A percentile compares a stretch with the other conserved stretches of the same genome.
These are phyloP conservation scores for Thalassarche chlororhynchos DNA, from an alignment of 2,113 vertebrate species.

Conservation along the genomic window DNA sequence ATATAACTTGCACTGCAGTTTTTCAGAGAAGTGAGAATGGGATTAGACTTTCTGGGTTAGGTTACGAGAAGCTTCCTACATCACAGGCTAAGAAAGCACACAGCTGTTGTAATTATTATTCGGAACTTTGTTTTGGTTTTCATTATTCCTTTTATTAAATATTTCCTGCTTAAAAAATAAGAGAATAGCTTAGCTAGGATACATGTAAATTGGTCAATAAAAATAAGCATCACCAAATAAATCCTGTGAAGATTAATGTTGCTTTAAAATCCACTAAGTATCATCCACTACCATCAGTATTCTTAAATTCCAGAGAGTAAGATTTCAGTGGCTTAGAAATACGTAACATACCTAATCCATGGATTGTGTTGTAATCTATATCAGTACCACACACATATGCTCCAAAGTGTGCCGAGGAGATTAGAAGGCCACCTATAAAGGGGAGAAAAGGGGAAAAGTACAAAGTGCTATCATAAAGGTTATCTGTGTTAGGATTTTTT, in stretches of 20 bases:
- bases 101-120: not conserved
- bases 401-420: slow-evolving; percentile 94
- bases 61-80: not conserved
- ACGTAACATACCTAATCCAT: slow-evolving; percentile 87
- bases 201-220: not conserved
- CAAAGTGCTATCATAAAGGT: not conserved
- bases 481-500: not conserved
- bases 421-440: slow-evolving; percentile 88
- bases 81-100: not conserved
- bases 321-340: not conserved
- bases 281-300: not conserved
- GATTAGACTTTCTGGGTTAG: not conserved
- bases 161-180: not conserved
- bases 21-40: not conserved
- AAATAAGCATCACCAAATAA: not conserved
- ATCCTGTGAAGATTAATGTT: not conserved
- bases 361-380: slow-evolving; percentile 96
- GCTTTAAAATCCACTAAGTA: not conserved
- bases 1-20: not conserved
- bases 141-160: not conserved
- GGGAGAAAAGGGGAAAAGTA: not conserved
- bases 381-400: slow-evolving; percentile 95
- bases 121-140: not conserved
- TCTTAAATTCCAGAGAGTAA: not conserved
- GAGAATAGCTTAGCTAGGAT: not conserved